phyloP scores from a whole-genome alignment of 2,888 invertebrate species.

The Achlya flavicornis region DNA sequence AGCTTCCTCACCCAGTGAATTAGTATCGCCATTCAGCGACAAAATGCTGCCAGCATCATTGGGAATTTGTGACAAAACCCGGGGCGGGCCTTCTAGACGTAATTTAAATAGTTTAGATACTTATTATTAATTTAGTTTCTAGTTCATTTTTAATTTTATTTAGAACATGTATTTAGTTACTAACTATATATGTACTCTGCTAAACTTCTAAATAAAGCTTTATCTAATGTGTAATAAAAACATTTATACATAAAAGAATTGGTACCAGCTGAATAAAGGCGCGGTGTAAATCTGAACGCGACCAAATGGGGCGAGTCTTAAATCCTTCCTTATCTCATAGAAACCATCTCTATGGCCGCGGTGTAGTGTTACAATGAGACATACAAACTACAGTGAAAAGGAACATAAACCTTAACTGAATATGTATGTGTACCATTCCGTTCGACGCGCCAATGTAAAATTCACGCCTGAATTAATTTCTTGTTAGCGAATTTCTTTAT shows the following conservation, averaged over 20 bases:
- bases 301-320: slow-evolving; percentile 51
- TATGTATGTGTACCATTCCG: slow-evolving; percentile 35
- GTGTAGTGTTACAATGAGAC: slow-evolving; percentile 70
- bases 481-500: slow-evolving; percentile 44
- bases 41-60: too few species aligned
- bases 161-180: too few species aligned
- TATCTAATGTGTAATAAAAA: slow-evolving; percentile 32
- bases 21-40: too few species aligned
- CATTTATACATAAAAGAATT: slow-evolving; percentile 46
- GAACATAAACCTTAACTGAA: slow-evolving; percentile 52
- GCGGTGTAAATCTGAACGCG: slow-evolving; percentile 50
- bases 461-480: slow-evolving; percentile 73
- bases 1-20: too few species aligned
- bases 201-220: not conserved
- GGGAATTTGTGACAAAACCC: too few species aligned
- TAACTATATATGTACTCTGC: too few species aligned
- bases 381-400: slow-evolving; percentile 54
- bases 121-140: too few species aligned
- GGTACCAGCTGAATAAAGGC: slow-evolving; percentile 45
- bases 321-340: slow-evolving; percentile 69
- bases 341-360: slow-evolving; percentile 59
- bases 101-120: too few species aligned
- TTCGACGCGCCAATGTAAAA: slow-evolving; percentile 57
- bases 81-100: too few species aligned
- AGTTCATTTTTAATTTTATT: too few species aligned